Base-by-base conservation (phyloP, 1,140 invertebrate genomes). In the Phymorhynchus buccinoides region DNA sequence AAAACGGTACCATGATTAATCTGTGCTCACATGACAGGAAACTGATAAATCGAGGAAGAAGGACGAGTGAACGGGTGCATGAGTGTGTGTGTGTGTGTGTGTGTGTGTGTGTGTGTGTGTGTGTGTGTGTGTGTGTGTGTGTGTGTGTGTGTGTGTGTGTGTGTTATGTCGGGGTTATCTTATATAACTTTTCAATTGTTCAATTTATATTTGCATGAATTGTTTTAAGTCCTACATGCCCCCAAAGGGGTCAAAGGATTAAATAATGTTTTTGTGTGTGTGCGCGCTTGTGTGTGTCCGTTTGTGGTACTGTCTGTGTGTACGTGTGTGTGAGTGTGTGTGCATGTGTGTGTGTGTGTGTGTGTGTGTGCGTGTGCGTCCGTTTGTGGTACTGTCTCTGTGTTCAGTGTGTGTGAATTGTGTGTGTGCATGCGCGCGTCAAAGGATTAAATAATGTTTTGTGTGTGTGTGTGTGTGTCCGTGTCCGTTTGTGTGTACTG, bases 401-500 rank as follows among this genome's bases (percentile, higher is more conserved):
- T 48, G 44, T 48, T 6, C 18, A n/a, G 44, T 48, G 44, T 18
- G 44, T 48, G 44, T 18, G 44, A 9, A 18, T 18, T 18, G 6
- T 48, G 44, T 48, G 44, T 48, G 44, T 48, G 44, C 18, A 18
- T 48, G 44, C 18, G 44, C 18, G 44, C 18, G 44, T 48, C n/a
- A n/a, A n/a, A n/a, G n/a, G n/a, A n/a, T 56, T 56, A 14, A 14
- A 27, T 14, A 56, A 18, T n/a, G 52, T n/a, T n/a, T n/a, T n/a
- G 44, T 18, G 44, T 48, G 44, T 18, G 44, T 48, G 66, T 68
- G 66, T 68, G 66, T 68, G 66, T 27, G 66, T 68, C 27, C n/a
- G 66, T 68, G 66, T 68, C 9, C n/a, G 66, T 68, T 27, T 73
- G 71, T n/a, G n/a, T n/a, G n/a, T n/a, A n/a, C n/a, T n/a, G n/a